Evolutionary conservation across 2,888 invertebrate species (phyloP), one percentile per base, ranked within the genome.

Genomic region (Leptopilina myrica): DNA sequence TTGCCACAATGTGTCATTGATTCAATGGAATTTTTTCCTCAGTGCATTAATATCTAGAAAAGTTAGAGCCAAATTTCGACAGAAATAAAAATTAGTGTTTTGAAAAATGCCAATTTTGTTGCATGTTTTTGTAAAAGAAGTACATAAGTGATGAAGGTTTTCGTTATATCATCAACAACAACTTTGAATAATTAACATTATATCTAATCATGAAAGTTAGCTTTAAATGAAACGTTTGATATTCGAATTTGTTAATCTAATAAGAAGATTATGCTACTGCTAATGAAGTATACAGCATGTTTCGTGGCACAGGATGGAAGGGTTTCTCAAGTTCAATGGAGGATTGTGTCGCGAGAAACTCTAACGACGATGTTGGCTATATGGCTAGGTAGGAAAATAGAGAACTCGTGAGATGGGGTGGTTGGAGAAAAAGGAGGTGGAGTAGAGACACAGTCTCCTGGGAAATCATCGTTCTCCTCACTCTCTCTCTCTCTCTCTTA

Each of bases 381-480:
- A 81, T 79, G 80, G 77, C 79, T 79, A 81, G 79, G 33, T 64
- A 59, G 73, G 79, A 78, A 82, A 82, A 79, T 80, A 79, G 79
- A 79, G 65, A 64, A 76, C 65, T 46, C 65, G 65, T 33, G 49
- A 15, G 49, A 33, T 8, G 53, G 26, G 64, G 33, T 46, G 53
- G n/a, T 33, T 73, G 53, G 46, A 46, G 9, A 46, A 73, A 33
- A 53, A 69, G 69, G 33, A 33, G 78, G 64, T 40, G 64, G 64
- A 76, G 49, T 2, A 76, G 43, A 81, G 43, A 81, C 78, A 67
- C 64, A 15, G 80, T 59, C 83, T 80, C 84, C 77, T 77, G 82
- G 84, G 84, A 84, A 84, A 84, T 84, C 84, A 84, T 84, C 65
- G 77, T 80, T 78, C 82, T 81, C 82, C 80, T 82, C 73, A 65